A percentile compares a stretch with the other conserved stretches of the same genome.
phyloP scores from a whole-genome alignment of 2,797 vertebrate species.

The Macropus fuliginosus region DNA sequence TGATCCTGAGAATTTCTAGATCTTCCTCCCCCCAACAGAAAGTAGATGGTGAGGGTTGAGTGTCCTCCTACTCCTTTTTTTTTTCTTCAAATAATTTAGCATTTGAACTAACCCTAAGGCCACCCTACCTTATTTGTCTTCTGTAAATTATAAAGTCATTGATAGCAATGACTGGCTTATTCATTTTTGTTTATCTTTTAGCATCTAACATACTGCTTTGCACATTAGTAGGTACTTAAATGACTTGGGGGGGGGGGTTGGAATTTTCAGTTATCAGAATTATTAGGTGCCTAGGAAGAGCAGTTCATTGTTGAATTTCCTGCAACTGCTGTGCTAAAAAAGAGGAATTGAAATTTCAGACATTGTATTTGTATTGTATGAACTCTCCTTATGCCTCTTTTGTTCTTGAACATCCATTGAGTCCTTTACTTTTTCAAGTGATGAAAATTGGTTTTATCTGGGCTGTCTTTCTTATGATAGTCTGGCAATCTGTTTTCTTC shows the following conservation, averaged over 20 bases:
- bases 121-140: background rate
- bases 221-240: background rate
- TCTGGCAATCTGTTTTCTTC: background rate
- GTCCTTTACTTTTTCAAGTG: background rate
- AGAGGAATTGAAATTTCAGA: background rate
- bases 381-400: background rate
- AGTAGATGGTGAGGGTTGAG: background rate
- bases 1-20: background rate
- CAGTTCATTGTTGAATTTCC: background rate
- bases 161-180: background rate
- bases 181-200: background rate
- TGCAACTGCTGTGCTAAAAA: background rate
- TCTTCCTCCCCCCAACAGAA: background rate
- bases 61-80: no score
- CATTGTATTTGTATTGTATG: background rate
- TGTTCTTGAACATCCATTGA: background rate
- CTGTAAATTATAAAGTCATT: background rate
- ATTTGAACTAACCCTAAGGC: no score
- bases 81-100: no score
- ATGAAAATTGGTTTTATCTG: background rate
- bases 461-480: background rate
- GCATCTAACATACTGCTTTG: no score
- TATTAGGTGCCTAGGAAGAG: background rate
- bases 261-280: background rate
- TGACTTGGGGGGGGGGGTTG: no score